Conservation (phyloP, 1,140 invertebrate genomes). For the Lordiphosa stackelbergi region DNA sequence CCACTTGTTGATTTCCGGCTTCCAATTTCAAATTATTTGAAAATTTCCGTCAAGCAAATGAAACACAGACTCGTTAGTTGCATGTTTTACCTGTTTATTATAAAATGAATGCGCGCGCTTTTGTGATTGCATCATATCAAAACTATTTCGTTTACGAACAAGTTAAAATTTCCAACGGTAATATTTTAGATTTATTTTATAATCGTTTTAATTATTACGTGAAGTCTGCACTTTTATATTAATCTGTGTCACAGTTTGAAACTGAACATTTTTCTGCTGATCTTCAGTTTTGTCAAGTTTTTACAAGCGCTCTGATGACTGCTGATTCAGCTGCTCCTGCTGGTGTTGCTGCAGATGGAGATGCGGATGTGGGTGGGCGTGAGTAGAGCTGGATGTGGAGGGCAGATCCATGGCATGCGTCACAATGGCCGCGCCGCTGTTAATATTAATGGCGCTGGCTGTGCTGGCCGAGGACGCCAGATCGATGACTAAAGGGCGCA, state of each 20-base stretch:
- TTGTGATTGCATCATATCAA: slow-evolving; percentile 64
- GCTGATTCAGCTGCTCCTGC: slow-evolving; percentile 39
- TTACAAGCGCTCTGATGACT: slow-evolving; percentile 48
- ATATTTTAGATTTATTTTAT: slow-evolving; percentile 38
- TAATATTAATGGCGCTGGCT: slow-evolving; percentile 60
- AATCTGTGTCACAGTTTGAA: slow-evolving; percentile 61
- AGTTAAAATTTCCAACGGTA: slow-evolving; percentile 70
- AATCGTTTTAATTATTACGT: slow-evolving; percentile 47
- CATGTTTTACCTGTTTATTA: slow-evolving; percentile 29
- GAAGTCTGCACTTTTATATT: slow-evolving; percentile 55
- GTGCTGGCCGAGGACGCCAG: slow-evolving; percentile 65
- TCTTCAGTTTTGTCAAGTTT: slow-evolving; percentile 43
- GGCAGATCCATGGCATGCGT: slow-evolving; percentile 47
- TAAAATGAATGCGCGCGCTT: slow-evolving; percentile 45
- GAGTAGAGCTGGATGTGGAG: slow-evolving; percentile 29
- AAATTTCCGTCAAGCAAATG: too few relatives aligned
- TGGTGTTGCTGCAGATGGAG: slow-evolving; percentile 61
- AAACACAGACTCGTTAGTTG: too few relatives aligned
- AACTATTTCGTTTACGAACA: slow-evolving; percentile 61
- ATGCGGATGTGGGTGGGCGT: slow-evolving; percentile 51
- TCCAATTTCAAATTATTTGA: neutral
- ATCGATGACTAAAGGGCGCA: slow-evolving; percentile 52
- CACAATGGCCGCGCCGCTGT: slow-evolving; percentile 18
- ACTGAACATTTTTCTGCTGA: slow-evolving; percentile 43
- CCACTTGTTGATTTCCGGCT: neutral